Evolutionary conservation across 2,888 invertebrate genomes (phyloP).

Genomic region (Dryobota labecula): DNA sequence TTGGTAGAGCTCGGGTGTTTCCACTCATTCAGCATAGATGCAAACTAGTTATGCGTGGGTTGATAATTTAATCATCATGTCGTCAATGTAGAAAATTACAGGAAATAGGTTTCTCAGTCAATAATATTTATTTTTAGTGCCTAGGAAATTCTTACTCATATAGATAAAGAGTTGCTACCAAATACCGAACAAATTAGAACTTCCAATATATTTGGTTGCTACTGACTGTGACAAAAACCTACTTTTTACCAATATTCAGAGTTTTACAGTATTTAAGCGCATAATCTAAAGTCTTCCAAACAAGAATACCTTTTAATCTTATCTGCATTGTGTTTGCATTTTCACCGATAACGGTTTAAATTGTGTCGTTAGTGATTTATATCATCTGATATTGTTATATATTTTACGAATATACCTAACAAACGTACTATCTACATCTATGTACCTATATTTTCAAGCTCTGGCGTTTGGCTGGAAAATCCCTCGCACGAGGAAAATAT

Average conservation of each 20-base stretch:
- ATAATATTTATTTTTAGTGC: background rate
- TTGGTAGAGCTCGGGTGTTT: background rate
- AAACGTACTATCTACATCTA: background rate
- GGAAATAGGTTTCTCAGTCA: background rate
- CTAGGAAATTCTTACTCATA: background rate
- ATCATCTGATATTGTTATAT: slow-evolving; percentile 13
- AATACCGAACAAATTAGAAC: background rate
- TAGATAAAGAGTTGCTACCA: background rate
- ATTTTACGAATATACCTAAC: background rate
- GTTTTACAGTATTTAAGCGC: background rate
- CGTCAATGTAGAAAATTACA: background rate
- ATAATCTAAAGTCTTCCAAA: slow-evolving; percentile 18
- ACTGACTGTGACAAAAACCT: background rate
- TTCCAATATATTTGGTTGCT: background rate
- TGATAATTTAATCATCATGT: background rate
- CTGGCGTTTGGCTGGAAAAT: slow-evolving; percentile 13
- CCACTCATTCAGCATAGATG: background rate
- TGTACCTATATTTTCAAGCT: background rate
- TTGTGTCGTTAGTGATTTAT: slow-evolving; percentile 15
- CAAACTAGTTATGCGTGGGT: background rate
- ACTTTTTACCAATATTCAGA: background rate
- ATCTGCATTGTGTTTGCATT: slow-evolving; percentile 36
- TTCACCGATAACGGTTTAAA: slow-evolving; percentile 35
- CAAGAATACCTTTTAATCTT: slow-evolving; percentile 40
- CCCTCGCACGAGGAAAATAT: slow-evolving; percentile 5